Conservation (phyloP, 2,797 vertebrate species). For the Chaunax sp. region DNA sequence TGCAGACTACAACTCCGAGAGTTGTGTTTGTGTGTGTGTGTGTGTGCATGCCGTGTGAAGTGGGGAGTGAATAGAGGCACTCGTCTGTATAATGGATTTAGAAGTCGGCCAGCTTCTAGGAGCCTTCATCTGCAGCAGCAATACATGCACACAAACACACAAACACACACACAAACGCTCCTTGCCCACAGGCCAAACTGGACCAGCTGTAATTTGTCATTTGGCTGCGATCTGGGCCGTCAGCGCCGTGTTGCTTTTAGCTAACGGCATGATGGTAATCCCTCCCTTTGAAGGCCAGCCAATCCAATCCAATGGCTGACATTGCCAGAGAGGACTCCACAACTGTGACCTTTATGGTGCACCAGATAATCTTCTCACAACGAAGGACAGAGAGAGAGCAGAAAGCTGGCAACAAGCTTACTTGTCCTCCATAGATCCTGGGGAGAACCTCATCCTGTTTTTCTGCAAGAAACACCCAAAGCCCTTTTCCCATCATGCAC, state of each 20-base stretch:
- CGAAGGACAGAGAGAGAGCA: conserved; percentile 10
- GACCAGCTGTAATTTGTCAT: conserved; percentile 74
- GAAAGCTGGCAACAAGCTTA: conserved; percentile 64
- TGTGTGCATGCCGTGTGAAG: conserved; percentile 33
- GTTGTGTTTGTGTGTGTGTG: conserved; percentile 24
- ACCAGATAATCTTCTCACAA: conserved; percentile 67
- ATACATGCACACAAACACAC: conserved; percentile 17
- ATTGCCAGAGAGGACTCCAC: conserved; percentile 51
- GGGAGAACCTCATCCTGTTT: conserved; percentile 19
- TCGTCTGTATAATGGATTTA: conserved; percentile 79
- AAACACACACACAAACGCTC: conserved; percentile 10
- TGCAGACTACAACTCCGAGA: conserved; percentile 37
- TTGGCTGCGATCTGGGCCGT: conserved; percentile 63
- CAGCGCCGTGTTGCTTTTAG: conserved; percentile 67
- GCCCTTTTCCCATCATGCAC: conserved; percentile 21
- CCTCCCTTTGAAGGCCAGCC: conserved; percentile 73
- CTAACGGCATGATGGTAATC: conserved; percentile 70
- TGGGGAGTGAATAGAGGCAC: conserved; percentile 65
- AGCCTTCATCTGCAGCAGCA: conserved; percentile 55
- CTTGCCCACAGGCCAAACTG: conserved; percentile 51
- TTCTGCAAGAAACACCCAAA: conserved; percentile 43
- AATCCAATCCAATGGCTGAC: conserved; percentile 70
- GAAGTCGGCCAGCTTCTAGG: conserved; percentile 66
- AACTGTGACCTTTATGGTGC: conserved; percentile 72
- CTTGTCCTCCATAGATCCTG: conserved; percentile 41